Percentiles rank a stretch among this genome's conserved stretches.
Conservation (phyloP, 2,113 vertebrate genomes). For the Cynopterus brachyotis region DNA sequence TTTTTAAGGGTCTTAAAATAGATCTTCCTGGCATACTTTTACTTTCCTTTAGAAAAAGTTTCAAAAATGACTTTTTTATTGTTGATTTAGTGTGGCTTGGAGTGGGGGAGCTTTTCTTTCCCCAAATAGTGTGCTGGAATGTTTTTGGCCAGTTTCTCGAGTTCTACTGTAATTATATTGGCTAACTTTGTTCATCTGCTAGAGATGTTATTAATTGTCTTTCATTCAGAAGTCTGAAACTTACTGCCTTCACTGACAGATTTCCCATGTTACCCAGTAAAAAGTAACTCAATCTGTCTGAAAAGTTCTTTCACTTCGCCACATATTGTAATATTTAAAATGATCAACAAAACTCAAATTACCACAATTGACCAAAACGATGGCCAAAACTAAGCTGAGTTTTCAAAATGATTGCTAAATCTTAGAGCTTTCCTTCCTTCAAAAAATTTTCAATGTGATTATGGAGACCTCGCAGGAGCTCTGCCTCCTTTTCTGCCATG, state of each 20-base stretch:
- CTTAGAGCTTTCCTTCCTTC: background rate
- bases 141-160: background rate
- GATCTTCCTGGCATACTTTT: background rate
- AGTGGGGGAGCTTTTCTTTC: conserved; percentile 44
- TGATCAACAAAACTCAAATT: background rate
- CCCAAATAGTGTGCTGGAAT: background rate
- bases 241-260: conserved; percentile 14
- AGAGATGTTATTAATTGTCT: conserved; percentile 14
- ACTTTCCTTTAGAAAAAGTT: background rate
- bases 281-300: background rate
- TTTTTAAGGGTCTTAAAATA: conserved; percentile 10
- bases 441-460: background rate
- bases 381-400: background rate
- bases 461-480: background rate
- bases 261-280: conserved; percentile 14
- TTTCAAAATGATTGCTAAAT: background rate
- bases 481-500: background rate
- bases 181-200: conserved; percentile 28
- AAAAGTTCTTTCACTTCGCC: background rate
- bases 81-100: background rate
- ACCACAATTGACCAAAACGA: background rate
- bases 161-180: background rate
- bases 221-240: conserved; percentile 34
- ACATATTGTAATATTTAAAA: conserved; percentile 37
- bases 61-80: background rate